phyloP scores from a whole-genome alignment of 2,113 vertebrate genomes.

The Heterotilapia buettikoferi region DNA sequence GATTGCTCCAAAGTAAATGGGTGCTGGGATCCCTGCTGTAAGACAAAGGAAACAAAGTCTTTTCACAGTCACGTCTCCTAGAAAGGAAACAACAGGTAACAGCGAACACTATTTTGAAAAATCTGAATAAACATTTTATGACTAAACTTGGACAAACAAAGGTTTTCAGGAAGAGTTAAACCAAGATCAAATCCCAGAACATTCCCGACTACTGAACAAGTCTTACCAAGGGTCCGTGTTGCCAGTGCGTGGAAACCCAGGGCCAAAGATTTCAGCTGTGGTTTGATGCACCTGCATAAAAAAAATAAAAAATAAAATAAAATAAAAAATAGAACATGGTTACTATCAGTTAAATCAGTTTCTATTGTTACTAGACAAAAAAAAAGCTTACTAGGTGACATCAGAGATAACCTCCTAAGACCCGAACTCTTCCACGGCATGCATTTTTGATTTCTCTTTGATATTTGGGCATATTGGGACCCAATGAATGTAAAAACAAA shows the following conservation, averaged over 20 bases:
- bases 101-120: neutral
- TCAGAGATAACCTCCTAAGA: no score
- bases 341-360: neutral
- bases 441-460: no score
- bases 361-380: neutral
- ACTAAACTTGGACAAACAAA: neutral
- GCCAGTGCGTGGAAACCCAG: conserved; percentile 85
- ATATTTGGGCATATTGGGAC: no score
- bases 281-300: conserved; percentile 78
- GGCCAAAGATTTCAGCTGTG: conserved; percentile 86
- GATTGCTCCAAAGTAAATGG: conserved; percentile 84
- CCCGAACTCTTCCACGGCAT: no score
- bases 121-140: neutral
- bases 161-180: neutral
- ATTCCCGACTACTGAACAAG: neutral
- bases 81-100: neutral
- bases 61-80: neutral
- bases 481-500: no score
- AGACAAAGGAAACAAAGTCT: neutral
- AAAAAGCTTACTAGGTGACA: neutral
- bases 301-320: neutral
- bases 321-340: neutral
- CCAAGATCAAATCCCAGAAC: neutral
- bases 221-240: conserved; percentile 85
- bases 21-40: conserved; percentile 79